phyloP scores from a whole-genome alignment of 2,113 vertebrate genomes.

The Corynorhinus townsendii region DNA sequence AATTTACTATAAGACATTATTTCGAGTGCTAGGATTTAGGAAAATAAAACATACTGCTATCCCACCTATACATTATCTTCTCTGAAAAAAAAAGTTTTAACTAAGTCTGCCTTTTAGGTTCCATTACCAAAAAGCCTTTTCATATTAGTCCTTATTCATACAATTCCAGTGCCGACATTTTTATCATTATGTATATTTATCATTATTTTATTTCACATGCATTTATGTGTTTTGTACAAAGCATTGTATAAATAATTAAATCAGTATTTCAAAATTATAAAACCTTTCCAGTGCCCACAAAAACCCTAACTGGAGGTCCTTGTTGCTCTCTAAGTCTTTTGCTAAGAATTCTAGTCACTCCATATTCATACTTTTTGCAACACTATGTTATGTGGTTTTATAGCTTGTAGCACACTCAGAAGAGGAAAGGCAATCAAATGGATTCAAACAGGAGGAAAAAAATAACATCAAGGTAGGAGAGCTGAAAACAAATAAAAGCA shows the following conservation, averaged over 20 bases:
- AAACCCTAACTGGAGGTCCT: neutral
- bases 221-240: neutral
- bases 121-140: neutral
- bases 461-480: neutral
- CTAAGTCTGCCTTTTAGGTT: neutral
- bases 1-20: neutral
- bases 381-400: neutral
- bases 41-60: neutral
- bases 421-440: neutral
- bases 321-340: neutral
- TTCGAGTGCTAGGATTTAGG: neutral
- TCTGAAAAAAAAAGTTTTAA: neutral
- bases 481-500: neutral
- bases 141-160: neutral
- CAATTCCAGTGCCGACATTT: neutral
- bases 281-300: neutral
- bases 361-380: neutral
- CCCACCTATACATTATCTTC: neutral
- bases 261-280: neutral
- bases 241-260: neutral
- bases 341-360: neutral
- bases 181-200: neutral
- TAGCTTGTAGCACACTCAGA: neutral
- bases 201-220: neutral
- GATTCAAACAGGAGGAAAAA: neutral